Base-by-base conservation (phyloP, 2,113 vertebrate genomes). In the Paratilapia polleni region DNA sequence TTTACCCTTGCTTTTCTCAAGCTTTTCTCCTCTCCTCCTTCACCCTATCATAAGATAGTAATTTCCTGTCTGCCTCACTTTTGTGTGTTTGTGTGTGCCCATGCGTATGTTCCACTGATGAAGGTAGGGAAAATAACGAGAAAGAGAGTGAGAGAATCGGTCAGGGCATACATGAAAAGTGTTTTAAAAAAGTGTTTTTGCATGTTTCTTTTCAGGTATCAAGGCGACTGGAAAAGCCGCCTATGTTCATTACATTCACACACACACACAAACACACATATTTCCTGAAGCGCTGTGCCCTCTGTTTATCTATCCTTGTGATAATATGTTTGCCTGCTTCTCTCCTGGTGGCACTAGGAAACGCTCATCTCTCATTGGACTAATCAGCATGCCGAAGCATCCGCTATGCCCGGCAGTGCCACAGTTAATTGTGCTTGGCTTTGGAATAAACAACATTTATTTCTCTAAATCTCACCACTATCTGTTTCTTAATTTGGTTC, bases 351-450 rank as follows among this genome's bases (percentile, higher is more conserved):
- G 91, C 92, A 89, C 31, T 63, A 87, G 90, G 90, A 95, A 94
- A 94, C 80, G 26, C 87, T 93, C 90, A 91, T 91, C 90, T 92
- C 92, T 95, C 92, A 95, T 87, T 88, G 91, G 91, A 89, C 86
- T 95, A 94, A 96, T 96, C 94, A 94, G 89, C 87, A 92, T 89
- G 70, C 87, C 43, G 49, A 86, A 95, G 85, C 91, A 94, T 93
- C 87, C 86, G 77, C 83, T 79, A 92, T 93, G 91, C 94, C 95
- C 89, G 84, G 90, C 92, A 94, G 96, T 93, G 87, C 92, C 92
- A 84, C 84, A 87, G 93, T 95, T 94, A 95, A 96, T 95, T 94
- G 91, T 90, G 93, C 93, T 94, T 91, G 81, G 92, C 91, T 92
- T 87, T 78, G 89, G 92, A 92, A 94, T 94, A 91, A 93, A 93